These are phyloP conservation scores for Zosterops pallidus DNA, from an alignment of 2,113 vertebrate species.

Conservation along the genomic window DNA sequence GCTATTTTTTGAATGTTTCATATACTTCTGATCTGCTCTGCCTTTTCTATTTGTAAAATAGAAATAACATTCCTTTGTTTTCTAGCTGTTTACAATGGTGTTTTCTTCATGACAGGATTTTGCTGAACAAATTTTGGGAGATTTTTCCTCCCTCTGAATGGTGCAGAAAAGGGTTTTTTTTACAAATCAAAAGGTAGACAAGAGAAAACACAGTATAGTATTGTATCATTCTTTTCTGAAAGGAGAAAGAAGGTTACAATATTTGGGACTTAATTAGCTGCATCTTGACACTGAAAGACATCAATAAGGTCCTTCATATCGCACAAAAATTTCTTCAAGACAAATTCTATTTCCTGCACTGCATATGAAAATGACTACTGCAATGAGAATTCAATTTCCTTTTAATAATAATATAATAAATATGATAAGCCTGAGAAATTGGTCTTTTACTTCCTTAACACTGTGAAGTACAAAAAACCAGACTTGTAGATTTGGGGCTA, in stretches of 20 bases:
- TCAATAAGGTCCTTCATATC: background rate
- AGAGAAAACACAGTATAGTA: background rate
- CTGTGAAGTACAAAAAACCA: background rate
- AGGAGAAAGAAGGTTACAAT: background rate
- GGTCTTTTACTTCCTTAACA: background rate
- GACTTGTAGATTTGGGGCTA: background rate
- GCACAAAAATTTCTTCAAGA: background rate
- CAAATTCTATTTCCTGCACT: background rate
- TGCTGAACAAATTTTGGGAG: background rate
- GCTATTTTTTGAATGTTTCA: background rate
- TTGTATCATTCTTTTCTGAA: background rate
- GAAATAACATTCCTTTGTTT: background rate
- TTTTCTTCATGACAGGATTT: background rate
- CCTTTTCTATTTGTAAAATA: background rate
- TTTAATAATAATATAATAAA: background rate
- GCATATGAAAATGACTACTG: background rate
- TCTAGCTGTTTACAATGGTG: background rate
- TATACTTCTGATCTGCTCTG: background rate
- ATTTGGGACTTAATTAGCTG: background rate
- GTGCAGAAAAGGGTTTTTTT: background rate
- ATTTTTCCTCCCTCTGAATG: background rate
- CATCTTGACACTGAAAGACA: background rate
- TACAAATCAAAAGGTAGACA: background rate
- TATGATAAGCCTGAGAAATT: background rate
- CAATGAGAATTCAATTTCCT: background rate